phyloP scores from a whole-genome alignment of 1,140 invertebrate species.

The Drosophila obscura region DNA sequence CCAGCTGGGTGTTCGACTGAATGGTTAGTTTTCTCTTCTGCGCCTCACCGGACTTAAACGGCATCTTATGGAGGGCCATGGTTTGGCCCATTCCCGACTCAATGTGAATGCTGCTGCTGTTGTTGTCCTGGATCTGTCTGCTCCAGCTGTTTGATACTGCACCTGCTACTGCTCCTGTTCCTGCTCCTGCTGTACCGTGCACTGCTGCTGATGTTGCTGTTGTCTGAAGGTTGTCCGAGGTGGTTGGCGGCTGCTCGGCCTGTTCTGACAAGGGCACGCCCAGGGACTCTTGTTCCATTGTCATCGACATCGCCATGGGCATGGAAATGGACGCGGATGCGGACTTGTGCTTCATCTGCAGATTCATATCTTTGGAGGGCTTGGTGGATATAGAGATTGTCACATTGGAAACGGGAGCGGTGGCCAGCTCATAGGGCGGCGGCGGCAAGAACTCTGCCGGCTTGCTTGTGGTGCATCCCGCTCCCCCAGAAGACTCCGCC shows the following conservation, averaged over 20 bases:
- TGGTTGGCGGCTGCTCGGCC: slow-evolving; percentile 1
- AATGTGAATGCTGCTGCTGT: slow-evolving; percentile 25
- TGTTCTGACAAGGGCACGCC: slow-evolving; percentile 8
- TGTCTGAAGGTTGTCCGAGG: slow-evolving; percentile 7
- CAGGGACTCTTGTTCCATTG: slow-evolving; percentile 11
- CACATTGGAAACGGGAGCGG: slow-evolving; percentile 55
- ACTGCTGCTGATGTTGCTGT: neutral
- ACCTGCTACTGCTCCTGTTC: neutral
- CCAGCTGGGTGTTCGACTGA: slow-evolving; percentile 35
- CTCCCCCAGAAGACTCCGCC: no score
- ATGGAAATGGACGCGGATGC: slow-evolving; percentile 11
- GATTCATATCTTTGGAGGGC: slow-evolving; percentile 42
- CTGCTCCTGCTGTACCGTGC: neutral
- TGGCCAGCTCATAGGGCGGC: slow-evolving; percentile 65
- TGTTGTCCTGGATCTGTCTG: no score
- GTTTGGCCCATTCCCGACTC: slow-evolving; percentile 4
- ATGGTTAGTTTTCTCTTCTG: slow-evolving; percentile 55
- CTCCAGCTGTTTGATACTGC: slow-evolving; percentile 4
- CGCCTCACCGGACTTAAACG: slow-evolving; percentile 25
- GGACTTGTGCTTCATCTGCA: slow-evolving; percentile 33
- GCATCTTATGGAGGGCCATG: slow-evolving; percentile 6
- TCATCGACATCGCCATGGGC: slow-evolving; percentile 28
- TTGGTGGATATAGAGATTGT: slow-evolving; percentile 74
- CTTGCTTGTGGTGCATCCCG: neutral
- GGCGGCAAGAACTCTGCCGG: slow-evolving; percentile 49